Evolutionary conservation across 2,113 vertebrate species (phyloP).

Genomic region (Lepidothrix coronata): DNA sequence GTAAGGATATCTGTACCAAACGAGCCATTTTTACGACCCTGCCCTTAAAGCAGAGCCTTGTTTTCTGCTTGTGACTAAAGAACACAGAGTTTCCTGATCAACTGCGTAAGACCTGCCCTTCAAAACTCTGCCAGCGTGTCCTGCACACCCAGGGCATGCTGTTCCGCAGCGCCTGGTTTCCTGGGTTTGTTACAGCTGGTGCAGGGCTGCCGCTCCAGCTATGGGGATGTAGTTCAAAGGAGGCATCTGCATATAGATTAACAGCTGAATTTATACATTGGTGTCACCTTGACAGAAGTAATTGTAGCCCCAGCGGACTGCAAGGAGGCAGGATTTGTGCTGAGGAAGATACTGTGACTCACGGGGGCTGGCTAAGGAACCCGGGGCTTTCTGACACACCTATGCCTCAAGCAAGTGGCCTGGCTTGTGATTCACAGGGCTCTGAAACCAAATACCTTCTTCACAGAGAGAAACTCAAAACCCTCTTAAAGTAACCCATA

Average conservation of each 20-base stretch:
- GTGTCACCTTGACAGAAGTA: background rate
- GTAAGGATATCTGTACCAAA: accelerated
- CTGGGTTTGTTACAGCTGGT: background rate
- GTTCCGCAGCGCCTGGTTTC: background rate
- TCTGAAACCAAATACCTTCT: background rate
- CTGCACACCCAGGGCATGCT: background rate
- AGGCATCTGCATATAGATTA: background rate
- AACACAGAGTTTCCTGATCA: background rate
- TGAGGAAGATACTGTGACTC: background rate
- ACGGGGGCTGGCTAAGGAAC: background rate
- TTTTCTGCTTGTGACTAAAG: background rate
- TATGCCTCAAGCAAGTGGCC: background rate
- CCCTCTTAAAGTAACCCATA: background rate
- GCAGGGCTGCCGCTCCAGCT: background rate
- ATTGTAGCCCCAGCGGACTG: background rate
- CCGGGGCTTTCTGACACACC: background rate
- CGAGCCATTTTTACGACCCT: background rate
- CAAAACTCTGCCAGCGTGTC: background rate
- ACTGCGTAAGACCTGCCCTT: background rate
- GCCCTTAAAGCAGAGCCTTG: background rate
- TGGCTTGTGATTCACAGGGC: background rate
- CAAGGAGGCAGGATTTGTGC: background rate
- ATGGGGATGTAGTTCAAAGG: background rate
- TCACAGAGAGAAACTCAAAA: background rate
- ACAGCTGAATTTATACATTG: background rate